Evolutionary conservation across 2,888 invertebrate genomes (phyloP), one percentile per base, ranked within the genome.

Genomic region (Acrobasis consociella): DNA sequence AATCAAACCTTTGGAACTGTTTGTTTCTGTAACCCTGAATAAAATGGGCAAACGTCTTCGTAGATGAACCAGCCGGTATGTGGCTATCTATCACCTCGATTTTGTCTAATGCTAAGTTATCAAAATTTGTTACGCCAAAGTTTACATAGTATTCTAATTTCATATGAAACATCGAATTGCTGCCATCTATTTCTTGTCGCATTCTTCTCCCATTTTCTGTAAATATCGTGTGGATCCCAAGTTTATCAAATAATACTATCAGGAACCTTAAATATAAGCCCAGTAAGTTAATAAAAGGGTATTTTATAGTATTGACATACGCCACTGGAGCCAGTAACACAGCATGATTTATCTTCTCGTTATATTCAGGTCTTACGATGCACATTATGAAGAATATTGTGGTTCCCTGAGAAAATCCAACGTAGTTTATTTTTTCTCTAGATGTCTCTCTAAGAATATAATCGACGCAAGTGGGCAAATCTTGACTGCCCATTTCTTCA

Each of bases 321-420:
- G 89, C 87, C 9, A 91, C 87, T 0, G 91, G 91, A 10, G 90
- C 90, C 59, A 91, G 67, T 55, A 89, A 70, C 58, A 89, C 67
- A n/a, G 89, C 87, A 62, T 84, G 81, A 62, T 82, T 76, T 60
- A 91, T 85, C 74, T 87, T 89, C 8, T 73, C 70, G 67, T 90
- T 90, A 69, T 86, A 91, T 64, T 86, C 85, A 3, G 87, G 87
- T 59, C 68, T 77, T 70, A 77, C 67, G 65, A 87, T 88, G 69
- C 87, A 84, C 84, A 91, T 79, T 0, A 89, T 82, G 46, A 89
- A 76, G 68, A 91, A 89, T 55, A 82, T 76, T 1, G 89, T 89
- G 0, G 87, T 86, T 62, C 91, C 90, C 78, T 90, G 89, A 31
- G 91, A 91, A 75, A 85, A 91, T 64, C 89, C 91, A 52, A 91